phyloP scores from a whole-genome alignment of 2,888 invertebrate genomes.

The Cryptus armator region DNA sequence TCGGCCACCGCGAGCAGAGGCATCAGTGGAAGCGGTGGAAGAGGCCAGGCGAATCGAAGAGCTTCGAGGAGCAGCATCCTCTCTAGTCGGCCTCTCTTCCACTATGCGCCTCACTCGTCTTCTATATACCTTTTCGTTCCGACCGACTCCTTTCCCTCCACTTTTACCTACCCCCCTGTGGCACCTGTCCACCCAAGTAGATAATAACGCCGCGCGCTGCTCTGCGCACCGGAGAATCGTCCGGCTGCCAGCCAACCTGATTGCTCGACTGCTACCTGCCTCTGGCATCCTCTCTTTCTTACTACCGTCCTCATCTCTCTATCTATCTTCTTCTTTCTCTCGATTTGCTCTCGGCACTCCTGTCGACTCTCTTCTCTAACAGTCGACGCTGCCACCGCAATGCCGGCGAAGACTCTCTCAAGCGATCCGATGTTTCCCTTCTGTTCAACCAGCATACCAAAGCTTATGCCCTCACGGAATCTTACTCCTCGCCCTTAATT shows the following conservation, averaged over 20 bases:
- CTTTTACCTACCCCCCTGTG: slow-evolving; percentile 72
- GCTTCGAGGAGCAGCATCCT: slow-evolving; percentile 46
- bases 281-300: slow-evolving; percentile 59
- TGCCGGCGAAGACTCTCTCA: slow-evolving; percentile 59
- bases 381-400: slow-evolving; percentile 54
- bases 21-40: slow-evolving; percentile 50
- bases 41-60: slow-evolving; percentile 65
- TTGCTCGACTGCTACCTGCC: slow-evolving; percentile 79
- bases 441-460: slow-evolving; percentile 50
- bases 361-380: slow-evolving; percentile 34
- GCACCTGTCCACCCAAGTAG: slow-evolving; percentile 82
- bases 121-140: slow-evolving; percentile 33
- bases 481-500: slow-evolving; percentile 54
- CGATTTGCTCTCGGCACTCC: slow-evolving; percentile 60
- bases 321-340: slow-evolving; percentile 15
- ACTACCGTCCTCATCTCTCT: slow-evolving; percentile 37
- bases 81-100: slow-evolving; percentile 7
- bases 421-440: slow-evolving; percentile 53
- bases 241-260: slow-evolving; percentile 74
- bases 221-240: slow-evolving; percentile 70
- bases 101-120: slow-evolving; percentile 37
- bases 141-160: slow-evolving; percentile 30
- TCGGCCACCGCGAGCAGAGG: slow-evolving; percentile 75
- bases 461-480: slow-evolving; percentile 49
- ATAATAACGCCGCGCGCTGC: slow-evolving; percentile 79